A percentile compares a stretch with the other conserved stretches of the same genome.
Evolutionary conservation across 53 echinoderm and acorn worm species (phyloP).

Genomic region (Temnopleurus reevesii): DNA sequence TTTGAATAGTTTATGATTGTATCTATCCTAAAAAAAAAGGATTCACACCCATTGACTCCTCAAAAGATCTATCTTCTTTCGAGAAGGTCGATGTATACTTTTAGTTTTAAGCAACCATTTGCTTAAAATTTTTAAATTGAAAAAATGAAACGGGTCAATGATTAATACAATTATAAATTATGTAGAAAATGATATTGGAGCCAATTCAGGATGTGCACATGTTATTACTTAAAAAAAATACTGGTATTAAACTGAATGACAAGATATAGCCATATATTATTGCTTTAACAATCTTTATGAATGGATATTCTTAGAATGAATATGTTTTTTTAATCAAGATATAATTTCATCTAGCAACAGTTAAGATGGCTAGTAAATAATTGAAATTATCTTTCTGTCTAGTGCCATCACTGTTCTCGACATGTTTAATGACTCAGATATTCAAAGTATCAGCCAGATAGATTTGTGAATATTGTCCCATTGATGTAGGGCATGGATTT

Average conservation of each 20-base stretch:
- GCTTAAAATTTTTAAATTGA: no score
- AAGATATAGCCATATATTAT: no score
- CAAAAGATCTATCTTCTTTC: no score
- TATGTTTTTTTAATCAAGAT: neutral
- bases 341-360: no score
- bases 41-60: neutral
- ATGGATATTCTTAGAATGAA: neutral
- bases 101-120: neutral
- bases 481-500: neutral
- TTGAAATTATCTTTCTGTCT: neutral
- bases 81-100: neutral
- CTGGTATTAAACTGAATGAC: no score
- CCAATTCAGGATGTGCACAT: no score
- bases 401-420: no score
- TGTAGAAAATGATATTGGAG: no score
- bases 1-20: neutral
- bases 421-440: neutral
- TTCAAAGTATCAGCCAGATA: neutral
- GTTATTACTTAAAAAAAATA: no score
- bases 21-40: neutral
- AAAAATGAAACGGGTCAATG: no score
- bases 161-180: no score
- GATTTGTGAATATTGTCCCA: neutral
- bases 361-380: neutral
- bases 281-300: neutral